Conservation (phyloP, 1,140 invertebrate genomes). For the Rhizoglyphus robini region DNA sequence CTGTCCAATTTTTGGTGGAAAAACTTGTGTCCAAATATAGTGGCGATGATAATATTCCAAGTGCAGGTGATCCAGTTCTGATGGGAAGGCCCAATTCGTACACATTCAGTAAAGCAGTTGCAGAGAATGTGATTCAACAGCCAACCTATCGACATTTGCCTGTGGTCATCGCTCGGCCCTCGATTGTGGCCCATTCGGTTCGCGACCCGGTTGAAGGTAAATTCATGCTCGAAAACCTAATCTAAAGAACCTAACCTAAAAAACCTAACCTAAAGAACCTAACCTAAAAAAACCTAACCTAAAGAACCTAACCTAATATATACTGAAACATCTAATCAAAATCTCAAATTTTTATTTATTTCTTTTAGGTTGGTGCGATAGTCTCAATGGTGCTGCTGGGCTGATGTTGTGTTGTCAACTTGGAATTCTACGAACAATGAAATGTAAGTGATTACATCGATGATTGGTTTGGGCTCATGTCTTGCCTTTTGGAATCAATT, state of each 20-base stretch:
- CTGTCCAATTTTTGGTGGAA: constrained; percentile 24
- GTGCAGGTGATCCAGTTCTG: not conserved
- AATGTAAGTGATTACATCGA: constrained; percentile 40
- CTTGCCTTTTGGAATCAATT: not conserved
- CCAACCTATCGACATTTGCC: constrained; percentile 68
- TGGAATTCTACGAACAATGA: constrained; percentile 68
- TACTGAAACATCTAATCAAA: no score
- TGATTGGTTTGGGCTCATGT: no score
- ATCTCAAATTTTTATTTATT: no score
- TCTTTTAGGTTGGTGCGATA: constrained; percentile 79
- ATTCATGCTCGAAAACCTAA: no score
- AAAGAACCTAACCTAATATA: constrained; percentile 92
- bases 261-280: constrained; percentile 87
- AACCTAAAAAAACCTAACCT: constrained; percentile 77
- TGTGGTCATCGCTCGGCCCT: constrained; percentile 67
- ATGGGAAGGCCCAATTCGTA: constrained; percentile 65
- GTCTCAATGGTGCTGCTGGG: constrained; percentile 89
- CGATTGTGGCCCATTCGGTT: constrained; percentile 81
- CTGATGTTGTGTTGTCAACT: constrained; percentile 79
- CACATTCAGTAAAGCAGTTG: constrained; percentile 66
- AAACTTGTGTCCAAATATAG: not conserved
- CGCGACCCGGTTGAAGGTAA: constrained; percentile 79
- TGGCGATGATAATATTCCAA: not conserved
- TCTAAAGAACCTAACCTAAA: constrained; percentile 89
- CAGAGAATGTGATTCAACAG: constrained; percentile 64